These are phyloP conservation scores for Falco biarmicus DNA, from an alignment of 2,797 vertebrate genomes.

Conservation along the genomic window DNA sequence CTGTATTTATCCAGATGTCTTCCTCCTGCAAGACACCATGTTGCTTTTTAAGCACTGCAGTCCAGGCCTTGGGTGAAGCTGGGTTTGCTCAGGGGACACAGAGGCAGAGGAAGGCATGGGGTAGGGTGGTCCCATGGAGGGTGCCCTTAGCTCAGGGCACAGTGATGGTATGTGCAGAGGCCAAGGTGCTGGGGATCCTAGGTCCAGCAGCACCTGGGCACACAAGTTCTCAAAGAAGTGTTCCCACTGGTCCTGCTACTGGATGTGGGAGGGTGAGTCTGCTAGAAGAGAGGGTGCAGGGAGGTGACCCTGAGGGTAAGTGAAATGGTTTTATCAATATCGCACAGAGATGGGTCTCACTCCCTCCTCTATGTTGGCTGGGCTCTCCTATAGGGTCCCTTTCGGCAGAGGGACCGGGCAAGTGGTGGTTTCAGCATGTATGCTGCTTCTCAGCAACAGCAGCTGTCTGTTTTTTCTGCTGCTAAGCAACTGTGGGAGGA, in stretches of 20 bases:
- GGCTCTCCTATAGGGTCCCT: fast-evolving
- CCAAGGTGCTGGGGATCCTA: fast-evolving
- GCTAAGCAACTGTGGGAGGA: neutral
- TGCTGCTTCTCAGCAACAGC: neutral
- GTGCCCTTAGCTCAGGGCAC: neutral
- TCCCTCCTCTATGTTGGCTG: neutral
- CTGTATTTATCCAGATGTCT: neutral
- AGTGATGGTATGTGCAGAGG: fast-evolving
- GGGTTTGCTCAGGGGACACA: neutral
- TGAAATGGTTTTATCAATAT: neutral
- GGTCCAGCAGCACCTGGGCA: neutral
- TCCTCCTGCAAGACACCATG: neutral
- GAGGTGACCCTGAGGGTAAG: fast-evolving
- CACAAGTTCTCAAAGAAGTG: fast-evolving
- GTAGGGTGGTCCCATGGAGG: neutral
- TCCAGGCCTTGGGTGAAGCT: neutral
- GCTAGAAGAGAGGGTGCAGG: fast-evolving
- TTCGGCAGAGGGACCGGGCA: fast-evolving
- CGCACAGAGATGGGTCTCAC: neutral
- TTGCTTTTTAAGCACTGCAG: fast-evolving
- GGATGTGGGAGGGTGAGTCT: fast-evolving
- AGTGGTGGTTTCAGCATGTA: fast-evolving
- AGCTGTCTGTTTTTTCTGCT: neutral
- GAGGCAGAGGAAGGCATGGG: neutral
- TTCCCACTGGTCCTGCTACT: fast-evolving